Evolutionary conservation across 2,797 vertebrate species (phyloP), one percentile per base, ranked within the genome.

Genomic region (Gymnoscopelus microlampas): DNA sequence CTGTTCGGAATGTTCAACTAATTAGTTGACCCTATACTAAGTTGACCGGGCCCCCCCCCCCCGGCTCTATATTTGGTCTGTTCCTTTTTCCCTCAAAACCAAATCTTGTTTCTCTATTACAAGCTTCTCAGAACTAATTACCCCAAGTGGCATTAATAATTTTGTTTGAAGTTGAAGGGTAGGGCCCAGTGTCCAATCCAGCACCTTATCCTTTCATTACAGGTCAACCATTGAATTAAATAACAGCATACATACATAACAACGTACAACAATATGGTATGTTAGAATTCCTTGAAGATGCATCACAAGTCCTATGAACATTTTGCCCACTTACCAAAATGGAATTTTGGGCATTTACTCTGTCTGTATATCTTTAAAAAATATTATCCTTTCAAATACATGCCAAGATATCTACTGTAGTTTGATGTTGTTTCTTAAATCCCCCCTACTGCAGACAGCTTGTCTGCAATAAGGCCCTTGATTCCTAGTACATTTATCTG

Each of bases 401-500:
- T 69, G 60, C 15, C 0, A 14, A 50, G 1, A 0, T 24, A 39
- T 63, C 49, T 73, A 11, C 62, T 64, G 61, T 73, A 39, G 15
- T 61, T 76, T 70, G 3, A 13, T 35, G 26, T n/a, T 10, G 39
- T 9, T 44, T 9, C 9, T 44, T 2, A 44, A 51, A 10, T 61
- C 68, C 14, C 11, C 60, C 13, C 71, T 23, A 73, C 69, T 32
- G 68, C 68, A 68, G 13, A 69, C 24, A 70, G 60, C 51, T 66
- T 76, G 57, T 78, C 59, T 70, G 59, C 76, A 73, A 81, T 80
- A 62, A 53, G 51, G 32, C 15, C 44, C 58, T 73, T 74, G 14
- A 65, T 66, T 67, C 66, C 11, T 68, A 81, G 83, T 85, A 83
- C 74, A 81, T 68, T 85, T 70, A 68, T 86, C 71, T 60, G 7